A percentile compares a stretch with the other conserved stretches of the same genome.
These are phyloP conservation scores for Microctenopoma stevenorrisi DNA, from an alignment of 2,797 vertebrate genomes.

Conservation along the genomic window DNA sequence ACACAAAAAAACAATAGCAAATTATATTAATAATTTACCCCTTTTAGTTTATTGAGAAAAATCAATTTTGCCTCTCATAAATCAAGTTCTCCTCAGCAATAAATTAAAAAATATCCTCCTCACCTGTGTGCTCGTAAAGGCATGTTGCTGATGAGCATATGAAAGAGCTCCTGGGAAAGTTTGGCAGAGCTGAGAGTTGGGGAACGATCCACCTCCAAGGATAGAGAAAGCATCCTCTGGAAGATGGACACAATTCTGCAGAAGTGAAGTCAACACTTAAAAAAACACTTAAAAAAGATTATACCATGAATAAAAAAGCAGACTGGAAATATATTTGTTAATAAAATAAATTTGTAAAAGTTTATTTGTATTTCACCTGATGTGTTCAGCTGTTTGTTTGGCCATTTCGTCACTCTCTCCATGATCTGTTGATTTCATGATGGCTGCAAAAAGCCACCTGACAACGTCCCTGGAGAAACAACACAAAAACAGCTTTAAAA, in stretches of 20 bases:
- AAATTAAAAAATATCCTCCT: constrained; percentile 31
- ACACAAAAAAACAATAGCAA: no score
- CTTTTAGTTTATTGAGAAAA: not conserved
- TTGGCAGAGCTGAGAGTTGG: constrained; percentile 88
- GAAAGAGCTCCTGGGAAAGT: constrained; percentile 89
- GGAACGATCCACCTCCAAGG: constrained; percentile 91
- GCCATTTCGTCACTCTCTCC: constrained; percentile 36
- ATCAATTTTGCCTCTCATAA: not conserved
- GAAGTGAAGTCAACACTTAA: no score
- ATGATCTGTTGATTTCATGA: constrained; percentile 73
- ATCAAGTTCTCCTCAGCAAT: not conserved
- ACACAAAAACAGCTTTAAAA: not conserved
- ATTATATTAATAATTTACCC: no score
- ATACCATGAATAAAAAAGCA: no score
- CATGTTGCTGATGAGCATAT: constrained; percentile 79
- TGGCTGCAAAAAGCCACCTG: constrained; percentile 87
- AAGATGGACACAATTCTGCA: constrained; percentile 85
- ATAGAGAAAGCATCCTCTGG: constrained; percentile 91
- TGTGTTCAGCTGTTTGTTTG: constrained; percentile 70
- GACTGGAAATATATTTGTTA: no score
- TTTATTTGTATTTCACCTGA: constrained; percentile 67
- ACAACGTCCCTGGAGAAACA: constrained; percentile 86
- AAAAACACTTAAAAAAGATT: no score
- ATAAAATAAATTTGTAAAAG: not conserved
- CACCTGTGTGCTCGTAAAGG: constrained; percentile 77